phyloP scores from a whole-genome alignment of 2,113 vertebrate species.

The Pitta sordida region DNA sequence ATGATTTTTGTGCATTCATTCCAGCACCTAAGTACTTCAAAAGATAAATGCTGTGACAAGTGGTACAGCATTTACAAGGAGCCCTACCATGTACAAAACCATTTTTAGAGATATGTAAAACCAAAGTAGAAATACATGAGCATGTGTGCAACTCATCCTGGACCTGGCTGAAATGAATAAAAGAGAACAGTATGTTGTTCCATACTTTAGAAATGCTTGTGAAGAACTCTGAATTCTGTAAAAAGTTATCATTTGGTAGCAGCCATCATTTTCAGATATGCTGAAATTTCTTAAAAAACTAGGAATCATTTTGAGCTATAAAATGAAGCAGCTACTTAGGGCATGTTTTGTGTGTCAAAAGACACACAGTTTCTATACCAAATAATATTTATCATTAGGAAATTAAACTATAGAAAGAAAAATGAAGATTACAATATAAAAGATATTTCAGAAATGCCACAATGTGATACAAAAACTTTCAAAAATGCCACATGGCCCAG shows the following conservation, averaged over 20 bases:
- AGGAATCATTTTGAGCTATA: not conserved
- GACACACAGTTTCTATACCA: not conserved
- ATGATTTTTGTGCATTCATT: not conserved
- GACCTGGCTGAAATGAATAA: not conserved
- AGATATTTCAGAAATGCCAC: not conserved
- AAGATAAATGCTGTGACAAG: not conserved
- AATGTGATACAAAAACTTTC: not conserved
- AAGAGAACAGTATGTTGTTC: not conserved
- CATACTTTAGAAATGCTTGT: not conserved
- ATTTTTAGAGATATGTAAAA: not conserved
- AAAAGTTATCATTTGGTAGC: not conserved
- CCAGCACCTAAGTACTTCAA: not conserved
- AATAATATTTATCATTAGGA: not conserved
- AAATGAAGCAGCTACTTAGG: not conserved
- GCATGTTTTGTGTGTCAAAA: not conserved
- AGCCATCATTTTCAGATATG: not conserved
- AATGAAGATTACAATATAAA: not conserved
- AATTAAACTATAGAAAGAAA: not conserved
- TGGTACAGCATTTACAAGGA: not conserved
- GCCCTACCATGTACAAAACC: not conserved
- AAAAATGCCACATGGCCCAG: not conserved
- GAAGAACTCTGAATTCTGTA: not conserved
- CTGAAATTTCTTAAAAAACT: not conserved
- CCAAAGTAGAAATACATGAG: not conserved
- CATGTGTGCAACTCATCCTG: accelerated